phyloP scores from a whole-genome alignment of 2,797 vertebrate genomes.

The Arctocebus calabarensis region DNA sequence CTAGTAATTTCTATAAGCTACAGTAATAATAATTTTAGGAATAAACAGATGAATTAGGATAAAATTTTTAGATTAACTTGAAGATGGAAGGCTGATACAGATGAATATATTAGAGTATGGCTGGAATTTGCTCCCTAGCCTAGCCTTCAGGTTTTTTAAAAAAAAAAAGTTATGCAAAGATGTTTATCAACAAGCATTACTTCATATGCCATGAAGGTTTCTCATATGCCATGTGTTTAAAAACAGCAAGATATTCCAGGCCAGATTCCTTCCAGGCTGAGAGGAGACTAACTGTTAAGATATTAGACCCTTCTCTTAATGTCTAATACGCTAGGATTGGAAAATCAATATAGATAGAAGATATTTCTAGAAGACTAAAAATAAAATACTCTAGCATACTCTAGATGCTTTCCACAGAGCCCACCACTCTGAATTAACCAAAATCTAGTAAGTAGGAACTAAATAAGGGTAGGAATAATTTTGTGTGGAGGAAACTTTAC shows the following conservation, averaged over 20 bases:
- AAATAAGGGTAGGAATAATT: not conserved
- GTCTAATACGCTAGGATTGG: not conserved
- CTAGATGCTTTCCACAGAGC: not conserved
- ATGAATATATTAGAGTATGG: not conserved
- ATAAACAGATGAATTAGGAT: not conserved
- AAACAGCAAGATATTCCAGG: not conserved
- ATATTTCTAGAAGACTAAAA: slow-evolving; percentile 14
- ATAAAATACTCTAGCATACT: not conserved
- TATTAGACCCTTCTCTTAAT: not conserved
- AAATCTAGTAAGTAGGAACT: not conserved
- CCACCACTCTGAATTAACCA: not conserved
- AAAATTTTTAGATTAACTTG: not conserved
- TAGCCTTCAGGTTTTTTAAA: not conserved
- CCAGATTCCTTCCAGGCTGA: not conserved
- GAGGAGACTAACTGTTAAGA: not conserved
- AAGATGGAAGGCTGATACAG: not conserved
- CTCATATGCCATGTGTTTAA: not conserved
- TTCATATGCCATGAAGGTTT: not conserved
- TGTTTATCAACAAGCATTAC: not conserved
- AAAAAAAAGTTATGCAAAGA: not conserved
- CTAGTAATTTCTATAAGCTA: slow-evolving; percentile 18
- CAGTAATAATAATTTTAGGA: not conserved
- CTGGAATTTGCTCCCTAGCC: not conserved
- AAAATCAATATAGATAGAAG: not conserved
- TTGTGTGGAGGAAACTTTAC: not conserved